Evolutionary conservation across 92 coral and sea anemone genomes (phyloP).

Genomic region (Epizoanthus rinbou): DNA sequence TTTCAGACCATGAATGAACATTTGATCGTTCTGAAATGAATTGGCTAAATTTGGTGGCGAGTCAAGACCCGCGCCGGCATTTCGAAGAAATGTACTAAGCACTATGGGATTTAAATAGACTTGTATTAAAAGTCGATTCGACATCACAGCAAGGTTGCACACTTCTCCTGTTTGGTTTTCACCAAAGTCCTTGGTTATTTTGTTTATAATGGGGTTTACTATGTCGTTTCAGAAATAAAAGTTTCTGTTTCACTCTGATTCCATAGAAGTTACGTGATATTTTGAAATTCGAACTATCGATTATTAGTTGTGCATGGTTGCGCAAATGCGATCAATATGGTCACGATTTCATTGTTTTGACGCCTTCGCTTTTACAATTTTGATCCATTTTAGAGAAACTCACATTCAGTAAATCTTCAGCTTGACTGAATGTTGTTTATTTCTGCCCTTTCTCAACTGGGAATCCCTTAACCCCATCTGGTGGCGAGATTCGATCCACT

Average conservation of each 20-base stretch:
- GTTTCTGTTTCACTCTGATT: not conserved
- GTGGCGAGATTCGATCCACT: too few relatives aligned
- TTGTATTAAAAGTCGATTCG: not conserved
- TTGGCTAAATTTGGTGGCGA: not conserved
- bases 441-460: too few relatives aligned
- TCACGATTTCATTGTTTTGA: constrained; percentile 32
- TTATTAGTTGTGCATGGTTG: constrained; percentile 29
- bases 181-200: not conserved
- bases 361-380: not conserved
- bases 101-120: too few relatives aligned
- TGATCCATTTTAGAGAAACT: not conserved
- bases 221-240: not conserved
- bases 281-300: constrained; percentile 36
- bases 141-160: not conserved
- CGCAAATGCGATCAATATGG: constrained; percentile 17
- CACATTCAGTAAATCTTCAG: too few relatives aligned
- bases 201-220: not conserved
- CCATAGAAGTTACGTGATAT: constrained; percentile 24
- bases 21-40: not conserved
- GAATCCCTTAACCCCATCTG: too few relatives aligned
- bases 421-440: too few relatives aligned
- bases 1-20: not conserved
- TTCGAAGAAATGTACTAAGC: not conserved
- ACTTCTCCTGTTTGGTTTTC: not conserved
- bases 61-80: not conserved